Evolutionary conservation across 2,797 vertebrate species (phyloP), one percentile per base, ranked within the genome.

Genomic region (Pseudochaenichthys georgianus): DNA sequence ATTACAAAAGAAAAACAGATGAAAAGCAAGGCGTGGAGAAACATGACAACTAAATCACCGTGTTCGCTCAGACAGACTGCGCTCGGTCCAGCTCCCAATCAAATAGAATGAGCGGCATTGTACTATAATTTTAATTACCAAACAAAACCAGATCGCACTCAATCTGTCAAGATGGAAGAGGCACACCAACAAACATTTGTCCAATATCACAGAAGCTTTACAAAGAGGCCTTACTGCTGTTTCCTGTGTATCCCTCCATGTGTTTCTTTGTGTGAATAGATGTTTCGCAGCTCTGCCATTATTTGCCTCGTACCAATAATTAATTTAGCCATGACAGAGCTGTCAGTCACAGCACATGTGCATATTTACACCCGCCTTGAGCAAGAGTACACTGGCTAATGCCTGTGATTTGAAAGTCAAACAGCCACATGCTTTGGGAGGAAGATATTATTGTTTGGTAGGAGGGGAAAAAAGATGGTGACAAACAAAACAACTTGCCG

Each of bases 321-420:
- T 94, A 93, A 94, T 94, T 94, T 94, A 93, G 93, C 91, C 84
- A 68, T 83, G 91, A 94, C 93, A 93, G 91, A 91, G 91, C 93
- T 94, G 93, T 93, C 93, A 93, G 91, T 93, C 92, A 92, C 88
- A 85, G 88, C 92, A 92, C 92, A 93, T 92, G 91, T 92, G 93
- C 91, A 92, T 93, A 94, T 94, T 93, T 93, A 94, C 93, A 92
- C 87, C 87, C 89, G 92, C 93, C 93, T 90, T 89, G 89, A 94
- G 93, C 93, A 88, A 88, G 87, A 92, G 90, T 86, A 92, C 91
- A 93, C 89, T 77, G 83, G 85, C 92, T 94, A 93, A 94, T 93
- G 92, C 93, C 88, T 85, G 81, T 91, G 93, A 94, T 94, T 93
- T 93, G 92, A 93, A 94, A 94, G 93, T 93, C 93, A 94, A 94